Conservation (phyloP, 2,888 invertebrate species). For the Drosophila nr. medialis region DNA sequence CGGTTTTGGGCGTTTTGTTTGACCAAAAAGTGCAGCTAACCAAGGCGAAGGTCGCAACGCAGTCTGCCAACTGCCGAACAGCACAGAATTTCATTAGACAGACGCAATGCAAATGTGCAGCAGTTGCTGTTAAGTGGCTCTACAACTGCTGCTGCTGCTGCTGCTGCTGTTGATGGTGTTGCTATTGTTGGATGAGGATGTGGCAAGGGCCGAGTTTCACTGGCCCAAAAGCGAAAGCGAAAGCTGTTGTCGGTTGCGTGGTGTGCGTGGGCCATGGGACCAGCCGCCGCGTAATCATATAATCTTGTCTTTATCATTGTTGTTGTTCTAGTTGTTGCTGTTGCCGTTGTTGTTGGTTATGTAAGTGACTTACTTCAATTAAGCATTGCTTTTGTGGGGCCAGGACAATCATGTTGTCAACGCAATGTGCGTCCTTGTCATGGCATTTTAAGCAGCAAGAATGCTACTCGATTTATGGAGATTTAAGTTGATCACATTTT, state of each 20-base stretch:
- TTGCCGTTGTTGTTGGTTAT: constrained; percentile 42
- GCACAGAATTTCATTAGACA: constrained; percentile 73
- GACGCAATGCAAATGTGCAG: constrained; percentile 72
- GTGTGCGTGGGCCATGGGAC: constrained; percentile 24
- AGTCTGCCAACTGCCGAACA: constrained; percentile 18
- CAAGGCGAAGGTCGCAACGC: constrained; percentile 64
- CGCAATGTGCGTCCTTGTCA: constrained; percentile 56
- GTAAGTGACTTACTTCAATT: constrained; percentile 70
- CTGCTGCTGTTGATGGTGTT: neutral
- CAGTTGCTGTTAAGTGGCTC: constrained; percentile 48
- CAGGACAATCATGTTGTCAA: constrained; percentile 59
- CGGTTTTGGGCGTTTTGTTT: constrained; percentile 68
- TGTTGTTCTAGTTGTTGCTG: neutral
- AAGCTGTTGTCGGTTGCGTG: constrained; percentile 37
- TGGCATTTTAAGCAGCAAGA: constrained; percentile 32
- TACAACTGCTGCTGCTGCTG: constrained; percentile 1
- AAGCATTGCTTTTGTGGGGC: constrained; percentile 30
- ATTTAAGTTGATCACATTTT: neutral
- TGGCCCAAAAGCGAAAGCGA: constrained; percentile 55
- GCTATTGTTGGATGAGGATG: constrained; percentile 35
- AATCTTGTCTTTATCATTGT: constrained; percentile 55
- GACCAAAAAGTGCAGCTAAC: constrained; percentile 70
- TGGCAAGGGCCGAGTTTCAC: constrained; percentile 48
- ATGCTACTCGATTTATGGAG: constrained; percentile 1
- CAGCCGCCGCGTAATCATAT: constrained; percentile 63